These are phyloP conservation scores for Desmodus rotundus DNA, from an alignment of 2,113 vertebrate genomes.

Conservation along the genomic window DNA sequence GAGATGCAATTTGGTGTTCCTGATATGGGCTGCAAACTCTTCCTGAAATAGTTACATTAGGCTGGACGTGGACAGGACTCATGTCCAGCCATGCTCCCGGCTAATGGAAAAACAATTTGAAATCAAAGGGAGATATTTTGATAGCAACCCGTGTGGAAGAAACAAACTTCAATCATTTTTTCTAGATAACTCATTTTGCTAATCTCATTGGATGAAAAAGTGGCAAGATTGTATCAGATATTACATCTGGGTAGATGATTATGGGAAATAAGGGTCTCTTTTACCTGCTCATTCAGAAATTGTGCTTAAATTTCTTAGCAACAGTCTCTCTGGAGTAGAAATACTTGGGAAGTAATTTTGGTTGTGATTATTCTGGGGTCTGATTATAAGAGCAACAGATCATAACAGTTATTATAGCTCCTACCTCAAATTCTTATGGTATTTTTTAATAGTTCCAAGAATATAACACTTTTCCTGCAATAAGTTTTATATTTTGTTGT, in stretches of 20 bases:
- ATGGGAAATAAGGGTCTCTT: constrained; percentile 38
- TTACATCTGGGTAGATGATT: constrained; percentile 30
- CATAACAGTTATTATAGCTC: constrained; percentile 57
- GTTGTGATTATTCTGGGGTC: constrained; percentile 69
- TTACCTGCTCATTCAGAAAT: constrained; percentile 42
- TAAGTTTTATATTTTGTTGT: background rate
- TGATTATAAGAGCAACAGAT: constrained; percentile 71
- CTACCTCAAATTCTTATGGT: constrained; percentile 45
- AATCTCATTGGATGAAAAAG: constrained; percentile 62
- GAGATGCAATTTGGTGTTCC: constrained; percentile 60
- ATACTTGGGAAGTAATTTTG: constrained; percentile 73
- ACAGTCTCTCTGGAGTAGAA: constrained; percentile 48
- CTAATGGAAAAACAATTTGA: constrained; percentile 68
- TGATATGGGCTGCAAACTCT: constrained; percentile 58
- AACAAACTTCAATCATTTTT: constrained; percentile 54
- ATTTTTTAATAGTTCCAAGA: constrained; percentile 25
- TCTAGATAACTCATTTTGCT: constrained; percentile 47
- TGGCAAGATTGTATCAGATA: constrained; percentile 29
- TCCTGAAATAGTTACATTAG: constrained; percentile 51
- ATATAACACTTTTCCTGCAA: background rate
- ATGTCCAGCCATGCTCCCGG: background rate
- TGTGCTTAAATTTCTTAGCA: constrained; percentile 63
- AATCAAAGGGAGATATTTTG: constrained; percentile 60
- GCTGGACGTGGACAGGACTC: constrained; percentile 45
- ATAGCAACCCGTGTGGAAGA: constrained; percentile 58